These are phyloP conservation scores for Fabriciana adippe DNA, from an alignment of 2,888 invertebrate genomes.

Conservation along the genomic window DNA sequence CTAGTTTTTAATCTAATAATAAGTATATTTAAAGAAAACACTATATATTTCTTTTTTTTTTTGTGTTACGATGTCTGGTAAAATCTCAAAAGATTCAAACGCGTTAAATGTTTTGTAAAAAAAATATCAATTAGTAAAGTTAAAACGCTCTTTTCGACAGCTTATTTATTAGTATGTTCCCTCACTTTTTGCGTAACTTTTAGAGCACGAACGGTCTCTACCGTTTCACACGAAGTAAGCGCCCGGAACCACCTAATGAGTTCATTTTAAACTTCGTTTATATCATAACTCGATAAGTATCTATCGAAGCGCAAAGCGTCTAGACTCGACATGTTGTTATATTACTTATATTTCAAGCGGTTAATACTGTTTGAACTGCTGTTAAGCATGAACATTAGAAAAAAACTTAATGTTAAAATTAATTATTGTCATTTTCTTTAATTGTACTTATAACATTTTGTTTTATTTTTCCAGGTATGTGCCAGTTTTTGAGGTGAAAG, in stretches of 20 bases:
- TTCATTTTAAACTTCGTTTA: conserved; percentile 48
- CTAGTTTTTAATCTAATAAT: no score
- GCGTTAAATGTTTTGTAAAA: no score
- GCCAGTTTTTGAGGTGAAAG: background rate
- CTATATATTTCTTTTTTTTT: no score
- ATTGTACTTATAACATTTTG: background rate
- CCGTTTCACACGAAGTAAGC: conserved; percentile 62
- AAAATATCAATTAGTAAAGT: conserved; percentile 3
- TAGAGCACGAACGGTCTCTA: conserved; percentile 71
- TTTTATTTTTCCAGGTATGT: conserved; percentile 12
- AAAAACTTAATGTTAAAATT: no score
- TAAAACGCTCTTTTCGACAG: conserved; percentile 17
- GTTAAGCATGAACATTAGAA: no score
- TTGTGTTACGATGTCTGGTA: no score
- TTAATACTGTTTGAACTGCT: no score
- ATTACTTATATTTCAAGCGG: background rate
- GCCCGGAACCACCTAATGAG: conserved; percentile 65
- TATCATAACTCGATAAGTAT: conserved; percentile 32
- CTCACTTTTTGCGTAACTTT: conserved; percentile 55
- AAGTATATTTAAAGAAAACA: no score
- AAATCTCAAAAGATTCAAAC: no score
- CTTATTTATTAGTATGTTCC: conserved; percentile 31
- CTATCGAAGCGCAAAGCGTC: conserved; percentile 21
- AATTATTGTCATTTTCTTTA: background rate
- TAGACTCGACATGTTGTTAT: background rate